These are phyloP conservation scores for Apoda limacodes DNA, from an alignment of 2,888 invertebrate species.

Conservation along the genomic window DNA sequence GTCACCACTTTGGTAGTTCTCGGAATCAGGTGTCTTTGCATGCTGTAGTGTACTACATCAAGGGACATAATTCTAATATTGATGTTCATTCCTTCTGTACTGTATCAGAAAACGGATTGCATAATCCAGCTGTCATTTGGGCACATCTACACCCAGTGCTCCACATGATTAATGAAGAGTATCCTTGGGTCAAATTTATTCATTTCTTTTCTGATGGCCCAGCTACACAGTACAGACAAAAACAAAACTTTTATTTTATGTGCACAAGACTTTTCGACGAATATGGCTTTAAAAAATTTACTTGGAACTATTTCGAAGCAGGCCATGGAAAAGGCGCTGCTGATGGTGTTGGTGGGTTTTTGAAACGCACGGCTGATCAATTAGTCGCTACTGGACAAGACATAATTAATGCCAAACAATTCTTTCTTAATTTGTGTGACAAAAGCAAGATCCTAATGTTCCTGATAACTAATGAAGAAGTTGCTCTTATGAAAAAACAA, in stretches of 20 bases:
- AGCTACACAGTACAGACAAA: constrained; percentile 21
- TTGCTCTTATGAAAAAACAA: too few species aligned
- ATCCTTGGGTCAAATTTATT: constrained; percentile 14
- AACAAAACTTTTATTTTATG: constrained; percentile 20
- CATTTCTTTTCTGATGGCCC: constrained; percentile 25
- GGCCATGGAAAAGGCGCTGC: constrained; percentile 33
- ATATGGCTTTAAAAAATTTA: constrained; percentile 13
- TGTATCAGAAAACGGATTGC: constrained; percentile 15
- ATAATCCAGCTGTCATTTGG: constrained; percentile 20
- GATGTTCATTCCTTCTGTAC: constrained; percentile 19
- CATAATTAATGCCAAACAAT: too few species aligned
- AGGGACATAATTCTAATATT: constrained; percentile 18
- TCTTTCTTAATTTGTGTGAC: too few species aligned
- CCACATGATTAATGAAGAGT: constrained; percentile 11
- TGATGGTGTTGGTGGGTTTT: too few species aligned
- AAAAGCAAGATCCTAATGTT: too few species aligned
- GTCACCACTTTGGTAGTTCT: too few species aligned
- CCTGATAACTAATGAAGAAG: too few species aligned
- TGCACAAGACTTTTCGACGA: constrained; percentile 3
- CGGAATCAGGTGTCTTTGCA: constrained; percentile 20
- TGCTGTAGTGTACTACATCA: constrained; percentile 19
- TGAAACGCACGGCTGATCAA: too few species aligned
- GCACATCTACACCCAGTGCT: constrained; percentile 19
- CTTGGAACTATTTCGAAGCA: constrained; percentile 32
- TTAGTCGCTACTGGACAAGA: too few species aligned